Percentiles rank a stretch among this genome's conserved stretches.
These are phyloP conservation scores for Sorex fumeus DNA, from an alignment of 2,113 vertebrate genomes.

Conservation along the genomic window DNA sequence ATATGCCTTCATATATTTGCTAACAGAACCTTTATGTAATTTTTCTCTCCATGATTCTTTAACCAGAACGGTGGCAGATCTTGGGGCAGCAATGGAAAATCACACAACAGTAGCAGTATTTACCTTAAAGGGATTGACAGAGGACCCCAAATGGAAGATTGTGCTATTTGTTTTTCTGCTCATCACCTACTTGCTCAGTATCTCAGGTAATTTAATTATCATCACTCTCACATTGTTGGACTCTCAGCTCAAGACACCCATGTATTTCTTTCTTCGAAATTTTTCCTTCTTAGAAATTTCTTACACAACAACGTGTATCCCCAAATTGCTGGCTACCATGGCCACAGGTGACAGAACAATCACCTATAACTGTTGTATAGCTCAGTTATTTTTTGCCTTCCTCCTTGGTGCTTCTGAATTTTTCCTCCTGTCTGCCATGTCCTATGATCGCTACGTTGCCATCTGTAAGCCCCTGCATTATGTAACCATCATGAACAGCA, in stretches of 20 bases:
- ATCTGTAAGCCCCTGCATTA: constrained; percentile 70
- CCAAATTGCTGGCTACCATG: constrained; percentile 61
- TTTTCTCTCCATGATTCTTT: background rate
- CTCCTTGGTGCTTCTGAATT: constrained; percentile 53
- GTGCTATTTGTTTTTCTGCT: constrained; percentile 64
- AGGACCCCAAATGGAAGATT: constrained; percentile 33
- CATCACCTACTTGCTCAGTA: constrained; percentile 61
- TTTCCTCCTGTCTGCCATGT: constrained; percentile 69
- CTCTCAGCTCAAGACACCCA: constrained; percentile 64
- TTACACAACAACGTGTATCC: constrained; percentile 55
- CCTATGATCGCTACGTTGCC: constrained; percentile 63
- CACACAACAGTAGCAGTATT: constrained; percentile 43
- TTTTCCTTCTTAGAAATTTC: constrained; percentile 74
- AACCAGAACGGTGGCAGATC: background rate
- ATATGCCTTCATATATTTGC: background rate
- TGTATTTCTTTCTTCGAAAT: constrained; percentile 76
- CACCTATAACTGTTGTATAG: constrained; percentile 38
- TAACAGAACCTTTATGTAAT: background rate
- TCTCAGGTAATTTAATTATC: constrained; percentile 65
- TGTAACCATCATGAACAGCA: constrained; percentile 77
- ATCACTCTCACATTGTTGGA: constrained; percentile 57
- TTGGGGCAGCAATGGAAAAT: constrained; percentile 42
- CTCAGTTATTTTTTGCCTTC: constrained; percentile 55
- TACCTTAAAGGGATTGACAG: constrained; percentile 60
- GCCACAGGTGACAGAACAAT: constrained; percentile 45